Evolutionary conservation across 2,797 vertebrate genomes (phyloP).

Genomic region (Petrocephalus schoutedeni): DNA sequence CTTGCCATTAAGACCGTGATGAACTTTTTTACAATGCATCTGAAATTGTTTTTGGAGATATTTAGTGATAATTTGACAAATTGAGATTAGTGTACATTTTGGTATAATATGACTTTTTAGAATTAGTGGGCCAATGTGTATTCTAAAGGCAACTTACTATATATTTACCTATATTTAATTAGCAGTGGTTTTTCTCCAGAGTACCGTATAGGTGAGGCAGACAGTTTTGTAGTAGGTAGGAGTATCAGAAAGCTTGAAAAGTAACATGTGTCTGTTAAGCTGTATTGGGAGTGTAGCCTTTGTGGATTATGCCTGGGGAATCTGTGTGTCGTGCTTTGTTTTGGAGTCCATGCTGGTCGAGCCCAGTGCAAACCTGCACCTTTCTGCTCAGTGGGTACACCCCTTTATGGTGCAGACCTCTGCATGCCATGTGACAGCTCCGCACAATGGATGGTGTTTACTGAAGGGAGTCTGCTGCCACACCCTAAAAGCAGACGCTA

Average conservation of each 20-base stretch:
- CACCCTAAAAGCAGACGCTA: background rate
- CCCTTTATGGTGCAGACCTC: background rate
- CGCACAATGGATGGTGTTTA: background rate
- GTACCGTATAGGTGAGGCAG: background rate
- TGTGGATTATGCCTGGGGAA: background rate
- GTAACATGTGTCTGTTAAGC: background rate
- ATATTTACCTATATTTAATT: background rate
- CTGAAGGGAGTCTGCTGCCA: background rate
- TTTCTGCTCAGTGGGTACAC: background rate
- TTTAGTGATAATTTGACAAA: background rate
- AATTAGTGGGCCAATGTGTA: background rate
- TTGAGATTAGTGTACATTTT: background rate
- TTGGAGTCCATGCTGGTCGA: background rate
- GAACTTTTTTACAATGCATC: background rate
- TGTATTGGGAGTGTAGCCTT: background rate
- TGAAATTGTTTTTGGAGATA: background rate
- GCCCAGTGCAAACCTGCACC: background rate
- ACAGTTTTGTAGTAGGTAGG: background rate
- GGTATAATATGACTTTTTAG: background rate
- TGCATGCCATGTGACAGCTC: background rate
- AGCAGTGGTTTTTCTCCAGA: background rate
- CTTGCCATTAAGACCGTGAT: background rate
- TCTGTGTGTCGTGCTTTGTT: background rate
- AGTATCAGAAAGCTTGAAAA: background rate
- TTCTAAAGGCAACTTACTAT: background rate